Percentiles rank a stretch among this genome's conserved stretches.
These are phyloP conservation scores for Rhinichthys osculus DNA, from an alignment of 2,797 vertebrate species.

Conservation along the genomic window DNA sequence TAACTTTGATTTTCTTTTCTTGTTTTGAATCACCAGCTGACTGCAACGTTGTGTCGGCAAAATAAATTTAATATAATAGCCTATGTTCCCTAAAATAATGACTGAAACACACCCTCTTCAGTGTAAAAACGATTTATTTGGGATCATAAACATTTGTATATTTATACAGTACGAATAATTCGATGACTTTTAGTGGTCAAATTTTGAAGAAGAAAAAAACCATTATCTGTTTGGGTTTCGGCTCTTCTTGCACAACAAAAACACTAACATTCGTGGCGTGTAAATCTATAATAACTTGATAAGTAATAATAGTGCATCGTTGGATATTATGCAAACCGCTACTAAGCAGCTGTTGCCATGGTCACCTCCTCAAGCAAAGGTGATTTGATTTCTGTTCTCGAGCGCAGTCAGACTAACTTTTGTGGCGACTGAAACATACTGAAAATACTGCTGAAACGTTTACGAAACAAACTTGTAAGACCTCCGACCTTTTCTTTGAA, in stretches of 20 bases:
- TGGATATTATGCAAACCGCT: not conserved
- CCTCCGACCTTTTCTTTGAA: not conserved
- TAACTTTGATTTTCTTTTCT: not conserved
- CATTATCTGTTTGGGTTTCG: no score
- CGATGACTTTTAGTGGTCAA: not conserved
- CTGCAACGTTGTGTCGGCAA: not conserved
- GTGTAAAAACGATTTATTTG: not conserved
- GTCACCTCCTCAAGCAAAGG: slow-evolving; percentile 17
- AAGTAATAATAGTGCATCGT: not conserved
- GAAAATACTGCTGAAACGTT: no score
- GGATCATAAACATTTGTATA: not conserved
- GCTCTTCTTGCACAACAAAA: not conserved
- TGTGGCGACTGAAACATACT: not conserved
- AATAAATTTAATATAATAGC: not conserved
- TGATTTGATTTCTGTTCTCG: no score
- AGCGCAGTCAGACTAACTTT: not conserved
- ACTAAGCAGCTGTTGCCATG: slow-evolving; percentile 17
- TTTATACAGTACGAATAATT: not conserved
- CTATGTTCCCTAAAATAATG: not conserved
- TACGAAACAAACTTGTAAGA: not conserved
- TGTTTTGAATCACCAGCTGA: not conserved
- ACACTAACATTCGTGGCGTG: not conserved
- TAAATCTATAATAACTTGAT: not conserved
- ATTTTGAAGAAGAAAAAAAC: no score
- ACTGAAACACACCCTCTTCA: not conserved